These are phyloP conservation scores for Syrrhaptes paradoxus DNA, from an alignment of 2,113 vertebrate species.

Conservation along the genomic window DNA sequence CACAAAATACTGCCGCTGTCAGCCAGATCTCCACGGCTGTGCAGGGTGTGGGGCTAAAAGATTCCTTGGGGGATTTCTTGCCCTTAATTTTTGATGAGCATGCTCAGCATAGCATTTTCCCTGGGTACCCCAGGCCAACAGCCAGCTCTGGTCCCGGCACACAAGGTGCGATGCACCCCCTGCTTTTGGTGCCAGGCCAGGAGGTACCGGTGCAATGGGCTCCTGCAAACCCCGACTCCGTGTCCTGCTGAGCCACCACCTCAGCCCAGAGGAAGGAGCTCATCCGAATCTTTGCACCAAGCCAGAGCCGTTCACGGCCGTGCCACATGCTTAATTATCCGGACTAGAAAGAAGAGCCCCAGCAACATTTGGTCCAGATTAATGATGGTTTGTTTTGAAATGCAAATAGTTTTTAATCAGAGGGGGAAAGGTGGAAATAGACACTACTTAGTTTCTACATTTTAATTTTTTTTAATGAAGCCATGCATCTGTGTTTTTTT, in stretches of 20 bases:
- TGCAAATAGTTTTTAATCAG: slow-evolving; percentile 69
- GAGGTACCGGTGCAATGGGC: background rate
- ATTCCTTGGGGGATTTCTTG: background rate
- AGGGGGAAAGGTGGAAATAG: slow-evolving; percentile 63
- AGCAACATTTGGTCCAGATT: slow-evolving; percentile 66
- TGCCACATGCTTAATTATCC: background rate
- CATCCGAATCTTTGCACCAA: background rate
- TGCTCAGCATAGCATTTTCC: fast-evolving
- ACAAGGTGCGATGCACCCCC: background rate
- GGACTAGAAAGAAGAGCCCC: background rate
- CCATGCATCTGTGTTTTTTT: slow-evolving; percentile 18
- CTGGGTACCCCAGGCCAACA: background rate
- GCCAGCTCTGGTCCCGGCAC: background rate
- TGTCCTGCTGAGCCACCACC: background rate
- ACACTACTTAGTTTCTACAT: slow-evolving; percentile 12
- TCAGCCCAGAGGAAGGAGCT: background rate
- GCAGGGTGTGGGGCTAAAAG: background rate
- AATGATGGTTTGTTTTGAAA: slow-evolving; percentile 70
- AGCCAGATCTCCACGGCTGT: background rate
- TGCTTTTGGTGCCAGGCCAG: fast-evolving
- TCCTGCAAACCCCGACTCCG: background rate
- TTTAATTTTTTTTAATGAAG: slow-evolving; percentile 33
- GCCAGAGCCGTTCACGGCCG: background rate
- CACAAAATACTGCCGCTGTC: background rate
- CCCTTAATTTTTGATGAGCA: background rate